Evolutionary conservation across 2,888 invertebrate species (phyloP), one percentile per base, ranked within the genome.

Genomic region (Cheilosia soror): DNA sequence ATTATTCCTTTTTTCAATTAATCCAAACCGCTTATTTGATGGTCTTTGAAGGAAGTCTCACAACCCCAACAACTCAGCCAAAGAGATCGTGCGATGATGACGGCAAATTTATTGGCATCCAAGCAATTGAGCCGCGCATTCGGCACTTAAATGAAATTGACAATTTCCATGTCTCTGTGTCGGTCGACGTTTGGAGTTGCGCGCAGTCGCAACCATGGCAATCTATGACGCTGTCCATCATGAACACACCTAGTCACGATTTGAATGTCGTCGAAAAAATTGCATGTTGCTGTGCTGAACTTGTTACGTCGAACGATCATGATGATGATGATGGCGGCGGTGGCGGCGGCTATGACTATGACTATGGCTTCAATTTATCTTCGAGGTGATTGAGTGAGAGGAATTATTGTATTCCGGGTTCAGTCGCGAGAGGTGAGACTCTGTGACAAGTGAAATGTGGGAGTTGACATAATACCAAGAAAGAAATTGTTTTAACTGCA

Each of bases 231-330:
- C 81, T 81, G 85, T 81, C 85, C 81, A 81, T 85, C 85, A 85
- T 81, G 85, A 85, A 85, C 81, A 85, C 85, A 85, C 85, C 85
- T 85, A 81, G 85, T 85, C 85, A 85, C 85, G 85, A 85, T 68
- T 73, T 77, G 81, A 77, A 85, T 81, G 81, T 84, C 80, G 80
- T 80, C 66, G 79, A 62, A 72, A 7, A n/a, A 15, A 57, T 42
- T 49, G 29, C 51, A 42, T 65, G 65, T 5, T 42, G 53, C 53
- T 60, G 42, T 62, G 68, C 57, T 79, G 84, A 84, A 80, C 79
- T 84, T 84, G 80, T 84, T 80, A 80, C 75, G 75, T 84, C 73
- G 65, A 53, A 65, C 33, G 63, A 53, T 51, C 65, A 73, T 57
- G 79, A 68, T 57, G 58, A 51, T 51, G 42, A 55, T 63, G 69